Evolutionary conservation across 2,888 invertebrate species (phyloP), one percentile per base, ranked within the genome.

Genomic region (Macrosiphum euphorbiae): DNA sequence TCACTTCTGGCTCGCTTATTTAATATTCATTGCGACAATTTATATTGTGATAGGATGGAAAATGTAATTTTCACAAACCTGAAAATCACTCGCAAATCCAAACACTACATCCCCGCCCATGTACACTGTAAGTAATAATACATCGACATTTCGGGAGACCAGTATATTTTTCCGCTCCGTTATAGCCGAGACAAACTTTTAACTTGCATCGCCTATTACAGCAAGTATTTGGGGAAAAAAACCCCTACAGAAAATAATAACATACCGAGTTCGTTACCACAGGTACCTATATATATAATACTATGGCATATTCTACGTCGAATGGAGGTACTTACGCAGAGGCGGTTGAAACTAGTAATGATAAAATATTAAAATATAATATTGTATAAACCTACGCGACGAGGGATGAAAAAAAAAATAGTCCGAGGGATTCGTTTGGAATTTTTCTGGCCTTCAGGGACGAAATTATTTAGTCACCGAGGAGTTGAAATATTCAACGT

Each of bases 401-500:
- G 67, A 78, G 35, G 20, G 78, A 78, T 78, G 20, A 78, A 78
- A 67, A 67, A 67, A 67, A 78, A 78, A 67, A 67, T 67, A 35
- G 78, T 35, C 20, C 1, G 20, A 8, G 78, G 78, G 20, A 78
- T 78, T 78, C 35, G 35, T 78, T 78, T 35, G 35, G 78, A 24
- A 78, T 35, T 78, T 3, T 78, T 78, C 35, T 20, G 20, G n/a
- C 78, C 35, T n/a, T 67, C 67, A 35, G 35, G 35, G 35, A 20
- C 78, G 78, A 20, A 78, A 78, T 78, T 78, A 78, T 78, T 78
- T 78, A 35, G 20, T 78, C 78, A 20, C 78, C 78, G 35, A 78
- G 78, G 67, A 35, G 78, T 78, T 78, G 20, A 41, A 78, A 35
- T 78, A 78, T 78, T 78, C 78, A 78, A 78, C 78, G 78, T 78